Evolutionary conservation across 2,888 invertebrate genomes (phyloP).

Genomic region (Drosophila neoperkinsi): DNA sequence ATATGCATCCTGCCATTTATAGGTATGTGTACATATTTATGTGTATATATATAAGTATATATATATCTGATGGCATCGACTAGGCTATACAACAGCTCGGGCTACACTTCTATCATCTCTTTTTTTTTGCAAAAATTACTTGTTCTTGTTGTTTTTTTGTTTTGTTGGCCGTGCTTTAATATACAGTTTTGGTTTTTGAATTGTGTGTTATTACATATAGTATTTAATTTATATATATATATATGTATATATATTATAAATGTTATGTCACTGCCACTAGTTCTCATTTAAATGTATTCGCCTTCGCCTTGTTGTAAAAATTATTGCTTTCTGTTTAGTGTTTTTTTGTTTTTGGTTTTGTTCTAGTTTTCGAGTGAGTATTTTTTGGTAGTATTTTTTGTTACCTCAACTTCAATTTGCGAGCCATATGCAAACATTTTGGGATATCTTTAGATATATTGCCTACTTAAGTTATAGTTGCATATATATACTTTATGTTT

Average conservation of each 20-base stretch:
- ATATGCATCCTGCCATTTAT: slow-evolving; percentile 18
- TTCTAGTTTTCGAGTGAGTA: slow-evolving; percentile 20
- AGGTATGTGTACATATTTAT: slow-evolving; percentile 10
- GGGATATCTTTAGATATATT: slow-evolving; percentile 65
- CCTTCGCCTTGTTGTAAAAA: slow-evolving; percentile 62
- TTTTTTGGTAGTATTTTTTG: slow-evolving; percentile 29
- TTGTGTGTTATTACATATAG: slow-evolving; percentile 15
- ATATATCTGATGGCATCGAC: slow-evolving; percentile 52
- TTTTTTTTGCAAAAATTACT: slow-evolving; percentile 6
- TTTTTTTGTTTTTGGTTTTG: slow-evolving; percentile 6
- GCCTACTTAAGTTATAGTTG: slow-evolving; percentile 62
- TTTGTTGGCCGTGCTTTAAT: slow-evolving; percentile 52
- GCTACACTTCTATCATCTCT: slow-evolving; percentile 8
- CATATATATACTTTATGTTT: slow-evolving; percentile 59
- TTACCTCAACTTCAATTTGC: slow-evolving; percentile 63
- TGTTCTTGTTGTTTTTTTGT: slow-evolving; percentile 6
- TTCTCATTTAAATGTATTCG: slow-evolving; percentile 56
- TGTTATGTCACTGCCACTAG: slow-evolving; percentile 74
- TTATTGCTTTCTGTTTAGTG: slow-evolving; percentile 71
- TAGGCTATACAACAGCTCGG: slow-evolving; percentile 40
- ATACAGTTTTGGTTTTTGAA: slow-evolving; percentile 36
- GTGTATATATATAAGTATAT: slow-evolving; percentile 26
- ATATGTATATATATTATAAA: slow-evolving; percentile 52
- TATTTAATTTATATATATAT: slow-evolving; percentile 27
- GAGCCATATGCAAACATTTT: slow-evolving; percentile 76